phyloP scores from a whole-genome alignment of 2,113 vertebrate genomes.

The Propithecus coquereli region DNA sequence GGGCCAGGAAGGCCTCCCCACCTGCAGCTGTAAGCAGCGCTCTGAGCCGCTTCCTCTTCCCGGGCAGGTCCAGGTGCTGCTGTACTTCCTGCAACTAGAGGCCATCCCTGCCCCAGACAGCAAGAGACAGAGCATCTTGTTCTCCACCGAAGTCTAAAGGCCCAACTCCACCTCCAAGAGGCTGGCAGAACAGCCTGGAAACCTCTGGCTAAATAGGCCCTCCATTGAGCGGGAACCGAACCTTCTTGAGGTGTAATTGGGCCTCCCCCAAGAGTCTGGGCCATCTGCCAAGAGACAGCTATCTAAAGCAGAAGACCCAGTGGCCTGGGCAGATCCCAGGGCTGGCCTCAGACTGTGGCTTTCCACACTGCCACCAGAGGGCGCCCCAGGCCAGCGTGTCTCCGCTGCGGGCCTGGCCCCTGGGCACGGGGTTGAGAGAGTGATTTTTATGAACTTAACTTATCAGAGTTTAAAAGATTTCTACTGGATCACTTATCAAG shows the following conservation, averaged over 20 bases:
- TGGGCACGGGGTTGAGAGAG: neutral
- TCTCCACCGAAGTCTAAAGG: slow-evolving; percentile 96
- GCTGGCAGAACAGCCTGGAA: neutral
- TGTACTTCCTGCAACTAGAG: slow-evolving; percentile 98
- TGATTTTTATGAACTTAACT: slow-evolving; percentile 34
- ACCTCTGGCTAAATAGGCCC: neutral
- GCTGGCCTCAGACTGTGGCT: slow-evolving; percentile 21
- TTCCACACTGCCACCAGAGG: slow-evolving; percentile 13
- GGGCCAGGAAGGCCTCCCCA: neutral
- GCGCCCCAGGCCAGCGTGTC: neutral
- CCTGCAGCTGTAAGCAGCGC: neutral
- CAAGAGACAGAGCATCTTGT: slow-evolving; percentile 98
- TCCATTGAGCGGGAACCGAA: neutral
- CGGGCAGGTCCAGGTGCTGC: slow-evolving; percentile 94
- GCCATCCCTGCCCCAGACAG: slow-evolving; percentile 97
- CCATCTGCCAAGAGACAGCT: slow-evolving; percentile 27
- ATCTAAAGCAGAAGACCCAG: neutral
- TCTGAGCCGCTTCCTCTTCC: neutral
- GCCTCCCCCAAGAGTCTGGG: neutral
- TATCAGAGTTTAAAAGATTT: slow-evolving; percentile 39
- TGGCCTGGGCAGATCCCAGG: neutral
- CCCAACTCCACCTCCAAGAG: neutral
- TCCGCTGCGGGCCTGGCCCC: neutral
- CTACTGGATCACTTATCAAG: slow-evolving; percentile 59
- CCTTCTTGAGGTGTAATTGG: neutral